Evolutionary conservation across 2,888 invertebrate species (phyloP).

Genomic region (Nymphalis c-album): DNA sequence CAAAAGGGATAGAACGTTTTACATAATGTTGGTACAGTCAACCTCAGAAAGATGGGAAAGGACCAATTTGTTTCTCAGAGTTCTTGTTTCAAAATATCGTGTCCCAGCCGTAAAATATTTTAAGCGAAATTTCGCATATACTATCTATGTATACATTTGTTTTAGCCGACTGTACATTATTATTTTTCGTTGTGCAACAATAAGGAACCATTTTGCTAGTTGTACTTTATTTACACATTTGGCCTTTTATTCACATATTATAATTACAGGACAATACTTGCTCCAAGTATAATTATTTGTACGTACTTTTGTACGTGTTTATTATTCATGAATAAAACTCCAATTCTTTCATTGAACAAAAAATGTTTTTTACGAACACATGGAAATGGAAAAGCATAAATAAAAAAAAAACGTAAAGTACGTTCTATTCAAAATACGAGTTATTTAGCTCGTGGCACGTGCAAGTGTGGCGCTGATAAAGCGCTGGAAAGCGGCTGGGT

Average conservation of each 20-base stretch:
- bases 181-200: neutral
- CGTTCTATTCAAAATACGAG: constrained; percentile 14
- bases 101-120: no score
- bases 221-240: constrained; percentile 4
- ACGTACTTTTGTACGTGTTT: neutral
- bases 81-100: no score
- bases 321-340: constrained; percentile 5
- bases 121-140: no score
- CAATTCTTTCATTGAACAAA: constrained; percentile 7
- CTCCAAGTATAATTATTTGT: constrained; percentile 1
- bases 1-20: neutral
- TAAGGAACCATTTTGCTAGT: neutral
- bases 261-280: constrained; percentile 2
- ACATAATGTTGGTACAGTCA: constrained; percentile 7
- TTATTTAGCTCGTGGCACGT: constrained; percentile 13
- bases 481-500: constrained; percentile 11
- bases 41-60: neutral
- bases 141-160: no score
- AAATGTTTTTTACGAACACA: constrained; percentile 1
- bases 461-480: constrained; percentile 13
- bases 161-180: neutral
- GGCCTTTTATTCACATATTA: neutral
- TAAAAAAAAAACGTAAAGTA: constrained; percentile 1
- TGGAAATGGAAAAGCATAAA: constrained; percentile 1
- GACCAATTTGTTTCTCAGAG: neutral